These are phyloP conservation scores for Cecidostiba fungosa DNA, from an alignment of 2,888 invertebrate genomes.

Conservation along the genomic window DNA sequence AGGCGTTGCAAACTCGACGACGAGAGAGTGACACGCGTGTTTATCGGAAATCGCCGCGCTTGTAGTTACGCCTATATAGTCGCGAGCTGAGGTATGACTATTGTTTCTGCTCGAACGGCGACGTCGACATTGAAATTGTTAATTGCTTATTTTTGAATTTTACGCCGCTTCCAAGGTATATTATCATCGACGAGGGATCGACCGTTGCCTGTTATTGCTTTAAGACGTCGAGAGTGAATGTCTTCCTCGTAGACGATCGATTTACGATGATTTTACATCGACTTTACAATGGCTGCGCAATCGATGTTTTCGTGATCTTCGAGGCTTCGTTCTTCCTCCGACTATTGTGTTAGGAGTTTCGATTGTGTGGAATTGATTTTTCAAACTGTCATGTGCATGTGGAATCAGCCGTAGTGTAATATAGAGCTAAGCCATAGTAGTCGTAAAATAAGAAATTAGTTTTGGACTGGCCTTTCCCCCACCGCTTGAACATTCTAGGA, in stretches of 20 bases:
- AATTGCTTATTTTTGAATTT: slow-evolving; percentile 33
- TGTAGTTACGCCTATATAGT: neutral
- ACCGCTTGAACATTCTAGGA: too few relatives aligned
- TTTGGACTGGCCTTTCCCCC: too few relatives aligned
- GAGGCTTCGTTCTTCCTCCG: neutral
- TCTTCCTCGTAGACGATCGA: slow-evolving; percentile 13
- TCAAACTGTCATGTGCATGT: neutral
- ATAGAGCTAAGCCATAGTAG: too few relatives aligned
- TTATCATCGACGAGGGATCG: neutral
- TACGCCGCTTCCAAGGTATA: neutral
- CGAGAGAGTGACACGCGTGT: slow-evolving; percentile 35
- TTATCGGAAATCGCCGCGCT: slow-evolving; percentile 9
- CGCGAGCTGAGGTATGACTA: neutral
- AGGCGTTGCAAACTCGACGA: neutral
- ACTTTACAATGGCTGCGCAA: slow-evolving; percentile 1
- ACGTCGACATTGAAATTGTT: slow-evolving; percentile 33
- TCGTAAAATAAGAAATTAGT: too few relatives aligned
- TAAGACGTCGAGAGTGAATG: neutral
- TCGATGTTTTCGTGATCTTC: neutral
- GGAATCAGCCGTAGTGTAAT: too few relatives aligned
- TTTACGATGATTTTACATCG: neutral
- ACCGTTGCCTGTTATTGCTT: slow-evolving; percentile 1
- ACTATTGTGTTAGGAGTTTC: neutral
- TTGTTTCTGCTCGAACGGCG: slow-evolving; percentile 34
- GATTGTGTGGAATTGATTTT: neutral